A percentile compares a stretch with the other conserved stretches of the same genome.
These are phyloP conservation scores for Caenorhabditis sinica DNA, from an alignment of 2,888 invertebrate genomes.

Conservation along the genomic window DNA sequence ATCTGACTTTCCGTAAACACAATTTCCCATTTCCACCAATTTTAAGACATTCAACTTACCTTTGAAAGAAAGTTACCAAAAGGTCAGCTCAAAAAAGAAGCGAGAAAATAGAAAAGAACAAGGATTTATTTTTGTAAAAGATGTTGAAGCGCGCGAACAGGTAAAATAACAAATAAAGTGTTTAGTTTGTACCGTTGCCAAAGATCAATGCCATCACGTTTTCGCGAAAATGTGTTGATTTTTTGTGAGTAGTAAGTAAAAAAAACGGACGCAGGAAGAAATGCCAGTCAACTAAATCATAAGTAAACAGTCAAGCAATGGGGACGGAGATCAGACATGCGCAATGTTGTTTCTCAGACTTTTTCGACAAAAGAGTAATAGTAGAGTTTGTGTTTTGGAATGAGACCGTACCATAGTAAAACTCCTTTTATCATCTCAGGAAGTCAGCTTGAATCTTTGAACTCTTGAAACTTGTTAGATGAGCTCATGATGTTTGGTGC, in stretches of 20 bases:
- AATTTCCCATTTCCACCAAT: background rate
- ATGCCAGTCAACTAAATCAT: constrained; percentile 57
- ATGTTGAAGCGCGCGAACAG: constrained; percentile 23
- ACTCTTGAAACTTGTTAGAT: no score
- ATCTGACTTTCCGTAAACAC: background rate
- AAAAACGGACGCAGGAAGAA: background rate
- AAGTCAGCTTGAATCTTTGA: no score
- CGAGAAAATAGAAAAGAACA: background rate
- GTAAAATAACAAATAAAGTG: constrained; percentile 40
- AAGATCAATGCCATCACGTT: constrained; percentile 47
- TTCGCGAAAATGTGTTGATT: constrained; percentile 38
- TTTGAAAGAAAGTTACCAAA: constrained; percentile 3
- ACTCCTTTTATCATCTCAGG: background rate
- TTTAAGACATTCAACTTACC: background rate
- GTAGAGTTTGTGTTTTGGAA: background rate
- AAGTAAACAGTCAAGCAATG: constrained; percentile 57
- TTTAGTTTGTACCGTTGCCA: constrained; percentile 47
- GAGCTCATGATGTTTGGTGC: no score
- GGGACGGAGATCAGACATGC: constrained; percentile 46
- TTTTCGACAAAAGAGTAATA: background rate
- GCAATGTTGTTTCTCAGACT: constrained; percentile 37
- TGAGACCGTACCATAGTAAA: background rate
- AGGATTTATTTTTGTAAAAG: constrained; percentile 8
- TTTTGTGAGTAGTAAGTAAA: constrained; percentile 16
- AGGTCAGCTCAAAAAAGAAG: constrained; percentile 4